Base-by-base conservation (phyloP, 2,888 invertebrate genomes). In the Sicus ferrugineus region DNA sequence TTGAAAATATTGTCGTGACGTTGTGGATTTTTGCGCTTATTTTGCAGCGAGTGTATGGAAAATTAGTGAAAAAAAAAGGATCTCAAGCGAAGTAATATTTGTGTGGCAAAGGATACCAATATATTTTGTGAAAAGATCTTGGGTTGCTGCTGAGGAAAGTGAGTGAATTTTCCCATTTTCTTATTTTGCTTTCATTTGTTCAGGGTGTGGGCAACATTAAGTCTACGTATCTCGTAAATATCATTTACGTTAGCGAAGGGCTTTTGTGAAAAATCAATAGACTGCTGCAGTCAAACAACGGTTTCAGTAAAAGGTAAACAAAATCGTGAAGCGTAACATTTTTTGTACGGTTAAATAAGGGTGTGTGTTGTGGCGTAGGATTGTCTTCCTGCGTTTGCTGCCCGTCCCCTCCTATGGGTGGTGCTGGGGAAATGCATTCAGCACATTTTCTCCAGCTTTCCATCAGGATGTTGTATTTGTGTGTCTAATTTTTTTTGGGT, bases 111-210 rank as follows among this genome's bases (percentile, higher is more conserved):
- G 30, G 11, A 63, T 28, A 28, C 30, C n/a, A 7, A 48, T 28
- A 48, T 30, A 48, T 52, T 50, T 65, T 31, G 34, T 34, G 52
- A 52, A 64, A 64, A 64, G 23, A 6, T 34, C n/a, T 38, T 23
- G 23, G 11, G 28, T 31, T 65, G 52, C 63, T 54, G 52, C 65
- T 14, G 7, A 34, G 52, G 38, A 23, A 54, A 26, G 54, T 6
- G 54, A 65, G 63, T 62, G 26, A 62, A 52, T 65, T 65, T 65
- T 54, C 46, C 64, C 38, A 54, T 62, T 34, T 64, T 52, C 34
- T 11, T 34, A 3, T 38, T 7, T 30, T 54, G 31, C 38, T 2
- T 65, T 14, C 52, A 50, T 63, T 26, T 48, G 30, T 2, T 46
- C 31, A 19, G 48, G 50, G 31, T 64, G 48, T 50, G 50, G 9